Conservation (phyloP, 2,888 invertebrate species). For the Himalopsyche japonica region DNA sequence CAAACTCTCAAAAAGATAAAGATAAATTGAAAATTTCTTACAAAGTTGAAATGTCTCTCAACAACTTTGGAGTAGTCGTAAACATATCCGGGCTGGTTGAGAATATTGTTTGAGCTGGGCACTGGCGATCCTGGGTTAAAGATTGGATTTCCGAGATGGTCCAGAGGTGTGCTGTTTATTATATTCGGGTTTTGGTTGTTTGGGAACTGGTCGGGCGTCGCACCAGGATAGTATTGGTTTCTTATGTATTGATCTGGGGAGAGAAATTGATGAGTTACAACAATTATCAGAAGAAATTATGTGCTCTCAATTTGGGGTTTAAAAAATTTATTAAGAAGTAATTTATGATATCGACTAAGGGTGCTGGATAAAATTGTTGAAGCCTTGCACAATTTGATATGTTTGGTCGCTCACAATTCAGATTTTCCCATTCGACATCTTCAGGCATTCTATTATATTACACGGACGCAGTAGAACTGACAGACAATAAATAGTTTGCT, state of each 20-base stretch:
- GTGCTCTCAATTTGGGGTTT: no score
- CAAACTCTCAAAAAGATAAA: no score
- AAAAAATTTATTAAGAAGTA: no score
- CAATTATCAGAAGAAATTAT: no score
- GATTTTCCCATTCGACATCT: no score
- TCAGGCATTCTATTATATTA: no score
- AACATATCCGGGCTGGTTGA: constrained; percentile 61
- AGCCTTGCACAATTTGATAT: no score
- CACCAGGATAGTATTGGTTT: constrained; percentile 37
- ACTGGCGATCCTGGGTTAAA: constrained; percentile 23
- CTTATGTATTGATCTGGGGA: constrained; percentile 31
- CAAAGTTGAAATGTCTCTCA: constrained; percentile 77
- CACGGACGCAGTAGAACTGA: no score
- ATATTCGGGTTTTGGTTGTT: constrained; percentile 25
- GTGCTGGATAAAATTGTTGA: no score
- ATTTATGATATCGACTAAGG: no score
- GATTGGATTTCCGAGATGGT: constrained; percentile 38
- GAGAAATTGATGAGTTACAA: not conserved
- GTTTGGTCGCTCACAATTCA: no score
- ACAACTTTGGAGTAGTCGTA: constrained; percentile 60
- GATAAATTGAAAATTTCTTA: constrained; percentile 49
- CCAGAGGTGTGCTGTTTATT: constrained; percentile 42
- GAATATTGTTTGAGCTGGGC: constrained; percentile 34
- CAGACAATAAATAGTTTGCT: no score
- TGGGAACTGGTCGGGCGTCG: constrained; percentile 4